Evolutionary conservation across 2,888 invertebrate genomes (phyloP).

Genomic region (Eupithecia abbreviata): DNA sequence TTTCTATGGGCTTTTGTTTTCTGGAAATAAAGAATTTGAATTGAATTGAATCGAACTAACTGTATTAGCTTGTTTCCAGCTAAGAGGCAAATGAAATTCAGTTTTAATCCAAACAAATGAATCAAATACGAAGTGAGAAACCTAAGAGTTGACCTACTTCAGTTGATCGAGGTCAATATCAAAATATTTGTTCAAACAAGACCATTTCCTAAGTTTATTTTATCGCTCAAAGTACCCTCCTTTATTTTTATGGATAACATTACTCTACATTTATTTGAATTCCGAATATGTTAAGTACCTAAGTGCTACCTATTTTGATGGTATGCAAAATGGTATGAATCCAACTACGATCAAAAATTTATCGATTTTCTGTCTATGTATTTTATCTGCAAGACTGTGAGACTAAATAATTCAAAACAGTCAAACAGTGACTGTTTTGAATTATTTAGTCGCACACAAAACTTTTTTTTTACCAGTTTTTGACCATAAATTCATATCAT

Average conservation of each 20-base stretch:
- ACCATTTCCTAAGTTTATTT: slow-evolving; percentile 12
- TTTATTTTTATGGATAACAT: slow-evolving; percentile 8
- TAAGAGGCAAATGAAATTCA: not conserved
- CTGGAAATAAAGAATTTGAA: too few species aligned
- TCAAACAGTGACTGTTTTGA: too few species aligned
- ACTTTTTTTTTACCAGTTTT: too few species aligned
- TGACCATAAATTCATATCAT: too few species aligned
- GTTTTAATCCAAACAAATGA: not conserved
- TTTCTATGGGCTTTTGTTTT: too few species aligned
- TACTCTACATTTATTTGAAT: slow-evolving; percentile 1
- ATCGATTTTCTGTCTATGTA: too few species aligned
- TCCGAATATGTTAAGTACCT: not conserved
- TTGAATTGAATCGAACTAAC: not conserved
- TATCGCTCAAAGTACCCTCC: slow-evolving; percentile 11
- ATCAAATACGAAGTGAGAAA: not conserved
- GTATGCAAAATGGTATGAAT: not conserved
- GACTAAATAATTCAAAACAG: too few species aligned
- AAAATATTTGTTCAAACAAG: slow-evolving; percentile 18
- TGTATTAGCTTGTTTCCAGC: not conserved
- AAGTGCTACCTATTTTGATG: not conserved
- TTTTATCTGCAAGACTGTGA: not conserved
- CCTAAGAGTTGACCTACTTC: slow-evolving; percentile 13
- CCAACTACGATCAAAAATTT: not conserved
- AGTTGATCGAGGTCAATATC: slow-evolving; percentile 24
- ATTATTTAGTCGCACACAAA: too few species aligned